A percentile compares a stretch with the other conserved stretches of the same genome.
Conservation (phyloP, 2,888 invertebrate genomes). For the Allacma fusca region DNA sequence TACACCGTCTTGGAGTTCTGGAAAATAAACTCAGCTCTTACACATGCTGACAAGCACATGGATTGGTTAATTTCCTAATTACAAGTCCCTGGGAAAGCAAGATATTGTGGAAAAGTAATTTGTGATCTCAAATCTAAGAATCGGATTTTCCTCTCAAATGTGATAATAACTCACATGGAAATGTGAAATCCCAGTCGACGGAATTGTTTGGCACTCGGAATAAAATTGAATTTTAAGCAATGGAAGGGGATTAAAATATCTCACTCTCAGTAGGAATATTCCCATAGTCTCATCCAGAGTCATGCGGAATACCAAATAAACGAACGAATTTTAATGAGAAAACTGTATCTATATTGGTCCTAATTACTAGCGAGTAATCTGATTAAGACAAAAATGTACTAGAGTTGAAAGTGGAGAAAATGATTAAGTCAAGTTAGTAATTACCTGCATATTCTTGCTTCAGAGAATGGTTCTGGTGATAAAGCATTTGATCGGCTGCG, state of each 20-base stretch:
- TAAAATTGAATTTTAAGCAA: no score
- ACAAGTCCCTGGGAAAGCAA: background rate
- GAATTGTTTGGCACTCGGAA: no score
- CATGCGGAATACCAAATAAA: background rate
- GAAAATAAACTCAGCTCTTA: no score
- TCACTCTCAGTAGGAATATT: background rate
- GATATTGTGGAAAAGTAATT: background rate
- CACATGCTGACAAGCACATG: no score
- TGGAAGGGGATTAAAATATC: no score
- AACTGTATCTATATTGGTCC: background rate
- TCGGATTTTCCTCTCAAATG: background rate
- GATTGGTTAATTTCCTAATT: slow-evolving; percentile 38
- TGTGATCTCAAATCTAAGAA: background rate
- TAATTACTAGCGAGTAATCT: slow-evolving; percentile 11
- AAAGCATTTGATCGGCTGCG: background rate
- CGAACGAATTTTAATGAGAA: background rate
- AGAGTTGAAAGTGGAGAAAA: background rate
- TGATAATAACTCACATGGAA: no score
- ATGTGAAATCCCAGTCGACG: no score
- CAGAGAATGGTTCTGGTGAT: slow-evolving; percentile 27
- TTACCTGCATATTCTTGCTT: slow-evolving; percentile 34
- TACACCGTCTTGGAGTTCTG: no score
- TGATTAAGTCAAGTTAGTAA: background rate
- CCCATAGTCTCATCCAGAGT: background rate
- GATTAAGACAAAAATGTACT: slow-evolving; percentile 19